These are phyloP conservation scores for Apostichopus californicus DNA, from an alignment of 35 echinoderm and acorn worm genomes.

Conservation along the genomic window DNA sequence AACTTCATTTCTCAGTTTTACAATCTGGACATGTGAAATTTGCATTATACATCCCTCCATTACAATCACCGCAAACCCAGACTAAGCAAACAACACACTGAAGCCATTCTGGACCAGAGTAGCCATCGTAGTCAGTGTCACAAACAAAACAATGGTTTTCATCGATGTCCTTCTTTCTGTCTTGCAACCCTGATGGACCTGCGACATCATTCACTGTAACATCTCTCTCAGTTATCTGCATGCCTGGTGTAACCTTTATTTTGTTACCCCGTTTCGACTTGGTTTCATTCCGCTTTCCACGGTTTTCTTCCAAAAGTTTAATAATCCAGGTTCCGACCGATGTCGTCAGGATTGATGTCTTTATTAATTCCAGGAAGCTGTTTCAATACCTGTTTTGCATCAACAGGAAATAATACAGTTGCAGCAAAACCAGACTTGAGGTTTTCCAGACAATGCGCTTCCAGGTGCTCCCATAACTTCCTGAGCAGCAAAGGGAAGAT, in stretches of 20 bases:
- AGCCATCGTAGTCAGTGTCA: neutral
- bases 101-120: neutral
- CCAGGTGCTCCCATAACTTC: constrained; percentile 10
- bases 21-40: too few relatives aligned
- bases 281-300: neutral
- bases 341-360: neutral
- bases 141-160: neutral
- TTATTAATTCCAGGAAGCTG: neutral
- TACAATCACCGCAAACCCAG: neutral
- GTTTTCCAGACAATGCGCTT: neutral
- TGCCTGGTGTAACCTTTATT: neutral
- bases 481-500: constrained; percentile 10
- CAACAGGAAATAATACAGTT: neutral
- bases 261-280: constrained; percentile 7
- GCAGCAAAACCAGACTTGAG: constrained; percentile 5
- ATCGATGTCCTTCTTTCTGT: neutral
- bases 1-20: too few relatives aligned
- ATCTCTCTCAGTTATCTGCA: neutral
- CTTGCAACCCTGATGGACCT: neutral
- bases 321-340: neutral
- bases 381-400: neutral
- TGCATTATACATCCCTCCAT: neutral
- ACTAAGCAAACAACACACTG: neutral
- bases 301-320: constrained; percentile 11
- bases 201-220: neutral